Evolutionary conservation across 2,888 invertebrate species (phyloP).

Genomic region (Fragum fragum): DNA sequence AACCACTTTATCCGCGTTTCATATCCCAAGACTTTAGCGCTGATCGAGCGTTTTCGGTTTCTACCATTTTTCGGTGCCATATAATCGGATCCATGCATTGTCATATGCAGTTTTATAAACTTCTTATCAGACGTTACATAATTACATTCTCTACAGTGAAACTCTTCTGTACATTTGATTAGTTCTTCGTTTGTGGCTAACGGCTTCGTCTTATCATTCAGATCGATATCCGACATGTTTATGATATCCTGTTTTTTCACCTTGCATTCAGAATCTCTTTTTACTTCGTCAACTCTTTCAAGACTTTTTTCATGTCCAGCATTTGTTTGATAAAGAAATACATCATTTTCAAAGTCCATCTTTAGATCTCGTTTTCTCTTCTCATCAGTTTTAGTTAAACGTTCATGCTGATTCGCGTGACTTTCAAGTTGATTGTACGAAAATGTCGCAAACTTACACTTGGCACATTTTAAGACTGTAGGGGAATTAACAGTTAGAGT

Average conservation of each 20-base stretch:
- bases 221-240: no score
- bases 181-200: no score
- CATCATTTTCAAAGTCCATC: no score
- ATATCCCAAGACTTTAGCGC: background rate
- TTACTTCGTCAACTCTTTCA: background rate
- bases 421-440: slow-evolving; percentile 5
- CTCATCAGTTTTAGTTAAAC: background rate
- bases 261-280: background rate
- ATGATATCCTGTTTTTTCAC: background rate
- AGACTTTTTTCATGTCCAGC: background rate
- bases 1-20: background rate
- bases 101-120: slow-evolving; percentile 13
- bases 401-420: background rate
- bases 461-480: background rate
- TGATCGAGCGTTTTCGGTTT: background rate
- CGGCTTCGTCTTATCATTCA: no score
- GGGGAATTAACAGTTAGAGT: background rate
- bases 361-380: background rate
- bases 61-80: background rate
- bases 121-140: slow-evolving; percentile 9
- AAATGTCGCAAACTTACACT: background rate
- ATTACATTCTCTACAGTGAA: background rate
- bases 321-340: no score
- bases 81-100: slow-evolving; percentile 4
- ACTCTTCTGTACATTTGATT: background rate